A percentile compares a stretch with the other conserved stretches of the same genome.
phyloP scores from a whole-genome alignment of 2,888 invertebrate species.

The Sminthurinus aureus region DNA sequence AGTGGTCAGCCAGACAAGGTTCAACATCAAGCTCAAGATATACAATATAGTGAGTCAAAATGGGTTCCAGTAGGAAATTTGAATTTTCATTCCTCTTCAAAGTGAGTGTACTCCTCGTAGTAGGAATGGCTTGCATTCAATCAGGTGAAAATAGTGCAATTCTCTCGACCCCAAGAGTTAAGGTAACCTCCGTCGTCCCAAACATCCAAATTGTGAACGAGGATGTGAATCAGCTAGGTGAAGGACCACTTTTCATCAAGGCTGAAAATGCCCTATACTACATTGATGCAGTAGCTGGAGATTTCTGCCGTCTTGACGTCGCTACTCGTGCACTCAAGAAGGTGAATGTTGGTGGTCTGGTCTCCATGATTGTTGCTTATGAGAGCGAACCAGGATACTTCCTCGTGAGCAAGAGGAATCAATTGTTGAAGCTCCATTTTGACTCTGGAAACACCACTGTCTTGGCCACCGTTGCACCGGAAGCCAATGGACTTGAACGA shows the following conservation, averaged over 20 bases:
- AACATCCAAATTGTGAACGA: slow-evolving; percentile 21
- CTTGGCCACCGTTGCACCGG: slow-evolving; percentile 25
- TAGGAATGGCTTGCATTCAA: not conserved
- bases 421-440: slow-evolving; percentile 40
- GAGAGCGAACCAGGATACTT: slow-evolving; percentile 27
- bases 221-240: slow-evolving; percentile 22
- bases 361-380: slow-evolving; percentile 40
- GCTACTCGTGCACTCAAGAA: slow-evolving; percentile 23
- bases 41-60: not conserved
- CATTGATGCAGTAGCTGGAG: slow-evolving; percentile 24
- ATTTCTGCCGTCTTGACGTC: slow-evolving; percentile 23
- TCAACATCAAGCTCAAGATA: too few relatives aligned
- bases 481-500: slow-evolving; percentile 20
- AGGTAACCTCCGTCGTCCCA: not conserved
- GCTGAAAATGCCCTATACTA: slow-evolving; percentile 26
- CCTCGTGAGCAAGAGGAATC: slow-evolving; percentile 34
- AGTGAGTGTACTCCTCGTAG: not conserved
- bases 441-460: slow-evolving; percentile 1
- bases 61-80: not conserved
- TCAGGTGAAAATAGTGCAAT: not conserved
- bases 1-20: too few relatives aligned
- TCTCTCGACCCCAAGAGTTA: not conserved
- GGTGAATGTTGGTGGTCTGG: slow-evolving; percentile 11
- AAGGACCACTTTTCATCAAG: slow-evolving; percentile 35
- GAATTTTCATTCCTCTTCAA: not conserved